Base-by-base conservation (phyloP, 2,888 invertebrate genomes). In the Lissonota sp. region DNA sequence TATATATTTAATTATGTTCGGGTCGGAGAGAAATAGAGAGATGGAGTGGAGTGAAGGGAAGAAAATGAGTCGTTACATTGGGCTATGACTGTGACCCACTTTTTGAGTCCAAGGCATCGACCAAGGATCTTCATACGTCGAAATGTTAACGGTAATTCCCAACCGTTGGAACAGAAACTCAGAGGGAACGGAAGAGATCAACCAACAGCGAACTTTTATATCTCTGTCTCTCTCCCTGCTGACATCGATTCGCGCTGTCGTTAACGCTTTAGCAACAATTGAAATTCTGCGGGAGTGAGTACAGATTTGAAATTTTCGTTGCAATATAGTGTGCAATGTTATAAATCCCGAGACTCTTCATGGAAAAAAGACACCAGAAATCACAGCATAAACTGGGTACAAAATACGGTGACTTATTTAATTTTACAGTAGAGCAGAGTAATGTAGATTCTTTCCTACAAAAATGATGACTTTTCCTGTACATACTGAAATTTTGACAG, bases 31-130 rank as follows among this genome's bases (percentile, higher is more conserved):
- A 6, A 12, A 49, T 4, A 12, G 49, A 14, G 51, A 53, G 49
- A 53, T 1, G 60, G 6, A 49, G 67, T 37, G 14, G 16, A 66
- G 40, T 51, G 60, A 39, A 67, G 53, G 37, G 60, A 55, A 40
- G 80, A 79, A 83, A 88, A 86, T 86, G 80, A 84, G 87, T 84
- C 87, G 86, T 87, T 87, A 89, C 89, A 90, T 91, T 91, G 87
- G 89, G 89, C 90, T 89, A 89, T 86, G 88, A 89, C 91, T 92
- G 88, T 91, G 92, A 90, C 92, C 91, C 83, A 92, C 92, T 90
- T 92, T 88, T 86, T 87, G 83, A 86, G 88, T 86, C 89, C 73
- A 90, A 49, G 60, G 78, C 66, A 73, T 73, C 53, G 79, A 89
- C 91, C 89, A 26, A 89, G 89, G 79, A 79, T 26, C 26, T 26